phyloP scores from a whole-genome alignment of 1,140 invertebrate genomes.

The Drosophila pectinifera region DNA sequence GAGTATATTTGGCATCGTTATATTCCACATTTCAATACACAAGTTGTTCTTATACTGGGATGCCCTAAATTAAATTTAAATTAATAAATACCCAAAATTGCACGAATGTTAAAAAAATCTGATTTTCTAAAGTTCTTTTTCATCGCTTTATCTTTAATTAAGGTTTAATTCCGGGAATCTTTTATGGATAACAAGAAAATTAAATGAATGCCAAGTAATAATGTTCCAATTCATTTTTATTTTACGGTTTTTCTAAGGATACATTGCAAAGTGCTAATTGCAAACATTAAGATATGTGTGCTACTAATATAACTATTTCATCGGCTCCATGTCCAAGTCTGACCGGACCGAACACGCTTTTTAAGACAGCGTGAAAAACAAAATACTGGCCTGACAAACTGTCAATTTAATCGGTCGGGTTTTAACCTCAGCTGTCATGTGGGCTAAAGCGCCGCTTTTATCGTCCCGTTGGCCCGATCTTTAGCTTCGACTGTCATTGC shows the following conservation, averaged over 20 bases:
- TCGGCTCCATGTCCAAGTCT: slow-evolving; percentile 11
- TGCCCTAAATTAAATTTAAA: too few species aligned
- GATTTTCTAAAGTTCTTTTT: too few species aligned
- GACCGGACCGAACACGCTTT: slow-evolving; percentile 32
- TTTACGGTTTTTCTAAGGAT: neutral
- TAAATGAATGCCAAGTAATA: neutral
- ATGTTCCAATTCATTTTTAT: neutral
- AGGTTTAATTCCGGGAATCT: too few species aligned
- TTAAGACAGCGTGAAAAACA: slow-evolving; percentile 46
- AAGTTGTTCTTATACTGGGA: too few species aligned
- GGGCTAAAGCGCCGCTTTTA: slow-evolving; percentile 63
- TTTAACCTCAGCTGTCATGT: slow-evolving; percentile 70
- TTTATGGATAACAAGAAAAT: too few species aligned
- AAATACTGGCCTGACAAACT: slow-evolving; percentile 54
- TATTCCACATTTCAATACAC: too few species aligned
- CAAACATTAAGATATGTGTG: slow-evolving; percentile 16
- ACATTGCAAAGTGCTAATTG: neutral
- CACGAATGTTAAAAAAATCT: too few species aligned
- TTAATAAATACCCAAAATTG: too few species aligned
- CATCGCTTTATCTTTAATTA: too few species aligned
- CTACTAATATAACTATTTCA: slow-evolving; percentile 23
- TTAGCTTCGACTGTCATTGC: slow-evolving; percentile 64
- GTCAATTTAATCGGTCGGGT: slow-evolving; percentile 68
- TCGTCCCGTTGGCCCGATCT: slow-evolving; percentile 51
- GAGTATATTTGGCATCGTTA: too few species aligned